A percentile compares a stretch with the other conserved stretches of the same genome.
Evolutionary conservation across 1,140 invertebrate genomes (phyloP).

Genomic region (Oreohelix idahoensis): DNA sequence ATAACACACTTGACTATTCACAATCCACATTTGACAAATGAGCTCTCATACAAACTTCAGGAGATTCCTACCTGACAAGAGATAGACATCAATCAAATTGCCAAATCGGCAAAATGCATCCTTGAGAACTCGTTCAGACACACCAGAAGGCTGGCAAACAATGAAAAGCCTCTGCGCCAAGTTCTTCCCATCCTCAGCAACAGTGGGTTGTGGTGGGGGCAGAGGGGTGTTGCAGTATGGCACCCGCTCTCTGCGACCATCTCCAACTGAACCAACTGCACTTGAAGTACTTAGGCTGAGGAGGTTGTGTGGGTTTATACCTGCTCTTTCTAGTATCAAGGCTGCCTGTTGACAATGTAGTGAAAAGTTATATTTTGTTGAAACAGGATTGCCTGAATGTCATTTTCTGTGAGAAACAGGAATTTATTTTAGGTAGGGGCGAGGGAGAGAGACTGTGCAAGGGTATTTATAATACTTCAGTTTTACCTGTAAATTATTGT

Average conservation of each 20-base stretch:
- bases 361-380: too few relatives aligned
- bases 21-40: too few relatives aligned
- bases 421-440: too few relatives aligned
- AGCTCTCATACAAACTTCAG: too few relatives aligned
- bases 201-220: slow-evolving; percentile 81
- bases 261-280: slow-evolving; percentile 72
- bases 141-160: slow-evolving; percentile 81
- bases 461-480: too few relatives aligned
- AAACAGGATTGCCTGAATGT: too few relatives aligned
- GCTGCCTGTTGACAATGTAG: slow-evolving; percentile 57
- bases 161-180: slow-evolving; percentile 78
- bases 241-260: slow-evolving; percentile 71
- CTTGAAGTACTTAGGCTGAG: slow-evolving; percentile 18
- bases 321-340: slow-evolving; percentile 64
- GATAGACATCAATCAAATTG: slow-evolving; percentile 92
- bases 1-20: too few relatives aligned
- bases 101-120: slow-evolving; percentile 94
- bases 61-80: slow-evolving; percentile 87
- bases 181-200: slow-evolving; percentile 80
- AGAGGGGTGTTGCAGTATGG: slow-evolving; percentile 80
- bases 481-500: too few relatives aligned
- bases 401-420: too few relatives aligned
- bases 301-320: slow-evolving; percentile 63
- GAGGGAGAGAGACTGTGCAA: too few relatives aligned
- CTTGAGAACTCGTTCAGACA: slow-evolving; percentile 84